phyloP scores from a whole-genome alignment of 2,888 invertebrate species.

The Hylaea fasciaria region DNA sequence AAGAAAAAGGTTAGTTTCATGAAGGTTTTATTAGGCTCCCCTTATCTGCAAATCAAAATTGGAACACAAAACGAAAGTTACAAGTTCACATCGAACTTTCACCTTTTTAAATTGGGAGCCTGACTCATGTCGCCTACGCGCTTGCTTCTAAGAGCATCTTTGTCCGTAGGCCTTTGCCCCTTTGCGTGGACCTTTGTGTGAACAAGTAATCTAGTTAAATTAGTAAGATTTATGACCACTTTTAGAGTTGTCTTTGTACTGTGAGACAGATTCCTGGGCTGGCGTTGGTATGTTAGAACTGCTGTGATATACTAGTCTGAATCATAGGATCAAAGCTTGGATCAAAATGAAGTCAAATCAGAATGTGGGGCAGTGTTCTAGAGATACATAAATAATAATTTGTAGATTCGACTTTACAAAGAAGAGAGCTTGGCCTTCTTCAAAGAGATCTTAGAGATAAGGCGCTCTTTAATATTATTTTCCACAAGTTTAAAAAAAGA shows the following conservation, averaged over 20 bases:
- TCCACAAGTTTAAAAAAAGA: no score
- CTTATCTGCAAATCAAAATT: slow-evolving; percentile 14
- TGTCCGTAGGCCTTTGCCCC: slow-evolving; percentile 26
- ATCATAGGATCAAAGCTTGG: no score
- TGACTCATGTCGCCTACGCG: slow-evolving; percentile 27
- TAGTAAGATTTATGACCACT: slow-evolving; percentile 17
- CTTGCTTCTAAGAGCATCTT: slow-evolving; percentile 15
- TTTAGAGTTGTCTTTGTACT: slow-evolving; percentile 6
- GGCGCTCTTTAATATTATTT: no score
- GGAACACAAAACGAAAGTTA: slow-evolving; percentile 24
- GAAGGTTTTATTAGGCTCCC: background rate
- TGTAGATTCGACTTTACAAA: no score
- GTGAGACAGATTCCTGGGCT: background rate
- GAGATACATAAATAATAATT: no score
- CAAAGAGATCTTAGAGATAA: no score
- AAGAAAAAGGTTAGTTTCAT: no score
- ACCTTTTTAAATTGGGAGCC: slow-evolving; percentile 22
- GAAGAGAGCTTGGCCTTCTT: no score
- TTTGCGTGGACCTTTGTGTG: slow-evolving; percentile 5
- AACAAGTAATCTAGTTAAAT: slow-evolving; percentile 14
- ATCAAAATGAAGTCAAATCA: no score
- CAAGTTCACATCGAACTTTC: slow-evolving; percentile 23
- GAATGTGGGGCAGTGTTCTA: no score
- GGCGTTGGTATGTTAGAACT: no score
- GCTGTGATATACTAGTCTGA: no score